Evolutionary conservation across 2,797 vertebrate species (phyloP), one percentile per base, ranked within the genome.

Genomic region (Kryptopterus vitreolus): DNA sequence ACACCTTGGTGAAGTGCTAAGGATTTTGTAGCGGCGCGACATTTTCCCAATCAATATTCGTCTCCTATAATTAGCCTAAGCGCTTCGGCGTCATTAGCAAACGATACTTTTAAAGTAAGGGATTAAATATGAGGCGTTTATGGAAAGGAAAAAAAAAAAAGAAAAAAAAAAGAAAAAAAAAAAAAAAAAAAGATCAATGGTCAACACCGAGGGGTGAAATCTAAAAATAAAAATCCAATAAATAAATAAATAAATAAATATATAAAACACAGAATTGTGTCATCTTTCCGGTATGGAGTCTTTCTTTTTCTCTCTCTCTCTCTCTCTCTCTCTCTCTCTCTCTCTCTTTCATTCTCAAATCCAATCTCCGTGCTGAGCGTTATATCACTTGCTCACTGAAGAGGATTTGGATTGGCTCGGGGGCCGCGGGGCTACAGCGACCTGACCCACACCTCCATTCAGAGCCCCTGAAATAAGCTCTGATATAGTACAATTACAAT

Each of bases 401-500:
- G 57, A 74, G 78, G 61, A 58, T 55, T 46, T 53, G n/a, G 38
- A 63, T 57, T 50, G 2, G 46, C 26, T 12, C 22, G n/a, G 38
- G n/a, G 20, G 20, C 61, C 52, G 68, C 61, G 48, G 79, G n/a
- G 62, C 62, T 66, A 43, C 71, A 58, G 50, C 12, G 52, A 75
- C 79, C 79, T 80, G 79, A 80, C 79, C 61, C 35, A 26, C 55
- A 13, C 61, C 48, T 58, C 58, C 71, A 66, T 68, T 75, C 35
- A 3, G 33, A 10, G 46, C 63, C 16, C 70, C 22, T n/a, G 62
- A 80, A 80, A 74, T 80, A 66, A 80, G 76, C 62, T 33, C 35
- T 55, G 66, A 80, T 57, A 73, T 57, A 73, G 31, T 43, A 57
- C 31, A 81, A 81, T 76, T 73, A 43, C 71, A 81, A 76, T 81